Percentiles rank a stretch among this genome's conserved stretches.
phyloP scores from a whole-genome alignment of 2,888 invertebrate genomes.

The Muschampia plurimacula region DNA sequence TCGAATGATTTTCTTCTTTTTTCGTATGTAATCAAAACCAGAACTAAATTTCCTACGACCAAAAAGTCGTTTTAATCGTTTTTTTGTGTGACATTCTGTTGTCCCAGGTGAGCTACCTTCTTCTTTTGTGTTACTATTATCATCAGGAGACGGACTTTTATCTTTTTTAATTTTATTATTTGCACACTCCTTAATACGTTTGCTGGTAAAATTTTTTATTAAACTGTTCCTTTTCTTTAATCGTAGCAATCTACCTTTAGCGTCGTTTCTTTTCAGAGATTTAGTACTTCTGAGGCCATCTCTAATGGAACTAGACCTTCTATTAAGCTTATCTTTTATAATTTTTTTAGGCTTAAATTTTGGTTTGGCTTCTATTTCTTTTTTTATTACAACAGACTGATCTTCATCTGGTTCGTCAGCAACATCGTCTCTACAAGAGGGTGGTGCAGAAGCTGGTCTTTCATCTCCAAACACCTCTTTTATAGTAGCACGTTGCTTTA shows the following conservation, averaged over 20 bases:
- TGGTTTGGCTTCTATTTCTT: slow-evolving; percentile 65
- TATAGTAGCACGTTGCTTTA: slow-evolving; percentile 91
- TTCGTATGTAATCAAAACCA: slow-evolving; percentile 95
- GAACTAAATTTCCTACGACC: slow-evolving; percentile 92
- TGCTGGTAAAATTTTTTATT: slow-evolving; percentile 73
- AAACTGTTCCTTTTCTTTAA: slow-evolving; percentile 80
- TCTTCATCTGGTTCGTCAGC: slow-evolving; percentile 62
- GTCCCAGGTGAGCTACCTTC: slow-evolving; percentile 59
- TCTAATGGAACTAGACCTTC: slow-evolving; percentile 76
- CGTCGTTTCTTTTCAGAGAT: slow-evolving; percentile 77
- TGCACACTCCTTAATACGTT: slow-evolving; percentile 73
- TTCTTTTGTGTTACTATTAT: slow-evolving; percentile 77
- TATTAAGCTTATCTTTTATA: slow-evolving; percentile 71
- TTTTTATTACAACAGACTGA: slow-evolving; percentile 61
- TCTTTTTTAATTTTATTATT: slow-evolving; percentile 69
- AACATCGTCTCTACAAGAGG: slow-evolving; percentile 85
- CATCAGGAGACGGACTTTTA: slow-evolving; percentile 62
- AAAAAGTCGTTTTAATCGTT: slow-evolving; percentile 87
- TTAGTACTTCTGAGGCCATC: slow-evolving; percentile 80
- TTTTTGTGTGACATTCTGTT: slow-evolving; percentile 75
- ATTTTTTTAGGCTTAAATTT: slow-evolving; percentile 76
- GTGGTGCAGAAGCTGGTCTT: slow-evolving; percentile 93
- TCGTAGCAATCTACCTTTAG: slow-evolving; percentile 74
- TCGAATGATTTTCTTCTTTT: slow-evolving; percentile 91
- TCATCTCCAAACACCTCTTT: slow-evolving; percentile 93